phyloP scores from a whole-genome alignment of 2,113 vertebrate species.

The Trogon surrucura region DNA sequence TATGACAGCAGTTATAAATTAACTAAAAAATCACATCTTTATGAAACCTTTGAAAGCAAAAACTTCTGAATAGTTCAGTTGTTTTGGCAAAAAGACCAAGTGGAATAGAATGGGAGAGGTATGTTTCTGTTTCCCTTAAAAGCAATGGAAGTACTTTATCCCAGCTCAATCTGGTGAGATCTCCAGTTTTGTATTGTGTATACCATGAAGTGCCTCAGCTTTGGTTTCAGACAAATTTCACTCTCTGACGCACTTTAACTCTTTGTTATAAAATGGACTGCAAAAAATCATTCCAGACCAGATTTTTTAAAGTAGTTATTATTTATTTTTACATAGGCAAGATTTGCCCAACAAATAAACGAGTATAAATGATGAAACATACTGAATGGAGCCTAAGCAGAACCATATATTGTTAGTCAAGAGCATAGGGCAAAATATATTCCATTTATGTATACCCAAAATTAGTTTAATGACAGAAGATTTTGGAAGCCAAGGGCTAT shows the following conservation, averaged over 20 bases:
- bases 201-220: neutral
- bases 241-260: neutral
- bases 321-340: neutral
- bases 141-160: neutral
- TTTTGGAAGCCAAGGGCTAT: neutral
- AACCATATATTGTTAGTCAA: neutral
- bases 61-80: neutral
- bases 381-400: neutral
- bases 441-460: neutral
- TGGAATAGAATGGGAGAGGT: neutral
- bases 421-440: neutral
- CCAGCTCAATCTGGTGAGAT: neutral
- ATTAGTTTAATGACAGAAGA: neutral
- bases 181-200: neutral
- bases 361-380: neutral
- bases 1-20: fast-evolving
- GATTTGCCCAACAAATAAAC: neutral
- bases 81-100: neutral
- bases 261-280: neutral
- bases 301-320: neutral
- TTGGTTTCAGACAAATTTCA: neutral
- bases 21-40: neutral
- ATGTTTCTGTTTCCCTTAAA: neutral
- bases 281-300: neutral
- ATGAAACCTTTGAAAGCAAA: neutral